Conservation (phyloP, 23 tunicate genomes). For the Oikopleura albicans region DNA sequence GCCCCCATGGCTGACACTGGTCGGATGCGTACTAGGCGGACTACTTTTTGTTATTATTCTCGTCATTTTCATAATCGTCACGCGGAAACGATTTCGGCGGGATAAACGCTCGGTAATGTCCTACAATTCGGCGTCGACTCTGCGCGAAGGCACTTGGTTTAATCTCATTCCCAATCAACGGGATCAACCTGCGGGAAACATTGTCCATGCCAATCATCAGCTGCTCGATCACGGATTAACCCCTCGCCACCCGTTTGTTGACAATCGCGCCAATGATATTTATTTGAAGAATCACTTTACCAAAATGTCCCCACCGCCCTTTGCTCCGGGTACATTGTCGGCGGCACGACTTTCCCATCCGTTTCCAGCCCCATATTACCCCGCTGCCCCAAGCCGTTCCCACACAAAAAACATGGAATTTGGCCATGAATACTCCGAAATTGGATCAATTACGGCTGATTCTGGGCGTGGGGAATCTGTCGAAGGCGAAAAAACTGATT, state of each 20-base stretch:
- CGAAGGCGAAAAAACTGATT: neutral
- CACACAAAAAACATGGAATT: neutral
- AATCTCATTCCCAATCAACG: neutral
- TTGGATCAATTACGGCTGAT: conserved; percentile 9
- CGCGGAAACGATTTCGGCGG: neutral
- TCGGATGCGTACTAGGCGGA: neutral
- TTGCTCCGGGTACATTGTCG: neutral
- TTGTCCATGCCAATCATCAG: neutral
- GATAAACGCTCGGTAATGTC: neutral
- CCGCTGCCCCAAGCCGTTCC: neutral
- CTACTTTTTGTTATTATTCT: neutral
- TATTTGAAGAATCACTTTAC: neutral
- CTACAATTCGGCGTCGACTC: neutral
- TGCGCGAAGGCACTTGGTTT: neutral
- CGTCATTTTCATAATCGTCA: neutral
- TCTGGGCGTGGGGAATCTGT: conserved; percentile 10
- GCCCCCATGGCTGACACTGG: neutral
- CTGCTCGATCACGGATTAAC: neutral
- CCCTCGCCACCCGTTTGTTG: neutral
- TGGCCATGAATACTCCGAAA: conserved; percentile 15
- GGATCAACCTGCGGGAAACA: neutral
- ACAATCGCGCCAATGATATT: neutral
- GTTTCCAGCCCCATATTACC: neutral
- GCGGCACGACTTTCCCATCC: neutral
- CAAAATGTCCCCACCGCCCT: neutral